Evolutionary conservation across 2,888 invertebrate genomes (phyloP).

Genomic region (Xanthorhoe spadicearia): DNA sequence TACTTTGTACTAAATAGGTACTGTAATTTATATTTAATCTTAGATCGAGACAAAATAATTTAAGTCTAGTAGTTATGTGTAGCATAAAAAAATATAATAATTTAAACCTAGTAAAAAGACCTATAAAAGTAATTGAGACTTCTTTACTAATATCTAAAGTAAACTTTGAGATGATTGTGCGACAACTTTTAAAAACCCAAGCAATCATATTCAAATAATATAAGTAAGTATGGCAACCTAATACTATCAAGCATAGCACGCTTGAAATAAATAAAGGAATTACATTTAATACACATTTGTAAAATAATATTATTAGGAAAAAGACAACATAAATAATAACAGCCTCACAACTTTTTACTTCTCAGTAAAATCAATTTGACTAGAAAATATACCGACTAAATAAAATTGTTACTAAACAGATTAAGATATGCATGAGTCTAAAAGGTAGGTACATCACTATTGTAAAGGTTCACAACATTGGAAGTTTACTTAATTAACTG

Average conservation of each 20-base stretch:
- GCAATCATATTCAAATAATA: neutral
- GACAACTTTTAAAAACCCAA: neutral
- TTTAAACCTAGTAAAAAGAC: neutral
- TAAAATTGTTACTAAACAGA: neutral
- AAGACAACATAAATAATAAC: neutral
- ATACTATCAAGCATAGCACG: too few species aligned
- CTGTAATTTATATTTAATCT: constrained; percentile 13
- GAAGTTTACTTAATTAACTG: neutral
- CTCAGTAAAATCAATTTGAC: constrained; percentile 5
- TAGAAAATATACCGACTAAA: constrained; percentile 21
- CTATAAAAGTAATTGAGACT: constrained; percentile 7
- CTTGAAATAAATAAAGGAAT: neutral
- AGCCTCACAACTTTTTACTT: constrained; percentile 4
- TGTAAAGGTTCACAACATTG: neutral
- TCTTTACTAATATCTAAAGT: constrained; percentile 2
- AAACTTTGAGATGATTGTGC: constrained; percentile 6
- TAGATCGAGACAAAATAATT: constrained; percentile 7
- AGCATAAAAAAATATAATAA: constrained; percentile 2
- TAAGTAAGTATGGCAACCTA: too few species aligned
- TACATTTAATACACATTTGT: neutral
- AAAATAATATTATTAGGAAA: neutral
- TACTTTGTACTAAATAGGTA: constrained; percentile 19
- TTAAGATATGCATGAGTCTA: neutral
- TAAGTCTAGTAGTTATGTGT: neutral
- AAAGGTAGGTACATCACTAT: neutral